Conservation (phyloP, 2,797 vertebrate genomes). For the Pangasius macronema region DNA sequence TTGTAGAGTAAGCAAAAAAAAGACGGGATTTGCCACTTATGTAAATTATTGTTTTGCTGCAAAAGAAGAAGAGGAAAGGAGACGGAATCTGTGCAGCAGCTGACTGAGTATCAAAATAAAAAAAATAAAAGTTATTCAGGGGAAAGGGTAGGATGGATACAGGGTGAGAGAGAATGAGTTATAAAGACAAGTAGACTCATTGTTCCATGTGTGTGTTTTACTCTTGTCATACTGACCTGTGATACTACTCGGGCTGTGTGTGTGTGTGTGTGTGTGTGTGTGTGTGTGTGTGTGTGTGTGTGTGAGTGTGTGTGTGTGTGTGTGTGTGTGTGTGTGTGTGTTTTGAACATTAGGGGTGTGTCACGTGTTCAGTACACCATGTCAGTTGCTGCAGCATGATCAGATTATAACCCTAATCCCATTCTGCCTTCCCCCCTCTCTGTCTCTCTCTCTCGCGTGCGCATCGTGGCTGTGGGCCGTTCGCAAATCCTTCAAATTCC, state of each 20-base stretch:
- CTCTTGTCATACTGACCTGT: conserved; percentile 13
- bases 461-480: neutral
- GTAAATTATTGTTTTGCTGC: neutral
- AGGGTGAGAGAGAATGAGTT: neutral
- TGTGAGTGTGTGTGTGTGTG: neutral
- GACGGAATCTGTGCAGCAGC: neutral
- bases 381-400: conserved; percentile 16
- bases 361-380: conserved; percentile 4
- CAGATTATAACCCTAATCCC: conserved; percentile 30
- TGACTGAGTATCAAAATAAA: neutral
- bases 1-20: neutral
- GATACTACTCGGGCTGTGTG: neutral
- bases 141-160: neutral
- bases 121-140: neutral
- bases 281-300: neutral
- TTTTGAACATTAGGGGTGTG: neutral
- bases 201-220: neutral
- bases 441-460: neutral
- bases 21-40: neutral
- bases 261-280: neutral
- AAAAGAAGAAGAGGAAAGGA: neutral
- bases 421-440: neutral
- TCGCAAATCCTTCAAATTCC: conserved; percentile 34
- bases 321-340: neutral
- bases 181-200: neutral